phyloP scores from a whole-genome alignment of 2,113 vertebrate species.

The Neodon shergylaensis region DNA sequence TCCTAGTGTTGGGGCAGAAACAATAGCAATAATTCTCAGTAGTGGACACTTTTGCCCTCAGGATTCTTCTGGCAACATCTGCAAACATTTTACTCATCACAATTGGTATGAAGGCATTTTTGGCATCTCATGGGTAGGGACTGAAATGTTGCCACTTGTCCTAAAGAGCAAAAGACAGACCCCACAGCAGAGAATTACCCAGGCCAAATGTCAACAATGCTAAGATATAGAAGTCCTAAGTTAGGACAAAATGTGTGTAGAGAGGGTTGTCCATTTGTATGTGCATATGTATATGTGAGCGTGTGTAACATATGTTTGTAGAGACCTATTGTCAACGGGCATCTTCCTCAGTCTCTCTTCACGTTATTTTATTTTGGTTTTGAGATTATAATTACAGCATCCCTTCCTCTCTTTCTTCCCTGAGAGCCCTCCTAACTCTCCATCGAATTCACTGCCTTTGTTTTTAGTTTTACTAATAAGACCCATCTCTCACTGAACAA shows the following conservation, averaged over 20 bases:
- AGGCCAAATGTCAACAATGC: not conserved
- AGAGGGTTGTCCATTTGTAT: not conserved
- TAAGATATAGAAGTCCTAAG: not conserved
- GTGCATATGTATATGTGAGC: too few species aligned
- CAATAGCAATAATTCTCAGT: not conserved
- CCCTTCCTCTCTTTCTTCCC: not conserved
- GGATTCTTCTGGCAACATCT: not conserved
- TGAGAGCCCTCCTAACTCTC: too few species aligned
- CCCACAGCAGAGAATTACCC: not conserved
- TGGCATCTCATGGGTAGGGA: not conserved
- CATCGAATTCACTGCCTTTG: not conserved
- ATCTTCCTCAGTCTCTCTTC: not conserved
- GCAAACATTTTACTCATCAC: not conserved
- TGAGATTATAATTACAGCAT: not conserved
- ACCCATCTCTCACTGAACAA: not conserved
- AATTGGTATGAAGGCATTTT: not conserved
- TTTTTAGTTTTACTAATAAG: not conserved
- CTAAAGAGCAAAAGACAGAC: not conserved
- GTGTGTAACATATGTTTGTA: not conserved
- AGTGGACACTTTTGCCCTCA: not conserved
- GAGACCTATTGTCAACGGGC: not conserved
- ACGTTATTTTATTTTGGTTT: not conserved
- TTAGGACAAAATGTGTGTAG: not conserved
- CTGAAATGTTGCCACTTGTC: not conserved
- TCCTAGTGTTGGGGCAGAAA: not conserved